Percentiles rank a stretch among this genome's conserved stretches.
Conservation (phyloP, 1,140 invertebrate genomes). For the Eriocheir sinensis region DNA sequence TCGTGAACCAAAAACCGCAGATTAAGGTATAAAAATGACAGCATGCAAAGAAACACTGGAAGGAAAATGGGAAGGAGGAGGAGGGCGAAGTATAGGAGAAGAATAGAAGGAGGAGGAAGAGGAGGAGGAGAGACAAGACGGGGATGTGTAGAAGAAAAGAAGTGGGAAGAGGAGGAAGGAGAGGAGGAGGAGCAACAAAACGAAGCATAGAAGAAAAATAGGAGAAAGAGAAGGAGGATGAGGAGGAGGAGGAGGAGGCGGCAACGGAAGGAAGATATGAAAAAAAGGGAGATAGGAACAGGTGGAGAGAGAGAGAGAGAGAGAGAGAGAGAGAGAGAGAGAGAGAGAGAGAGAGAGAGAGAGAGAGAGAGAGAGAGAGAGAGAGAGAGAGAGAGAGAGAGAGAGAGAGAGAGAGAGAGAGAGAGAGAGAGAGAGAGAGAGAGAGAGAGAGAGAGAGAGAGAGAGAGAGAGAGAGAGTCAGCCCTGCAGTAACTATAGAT, state of each 20-base stretch:
- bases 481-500: constrained; percentile 34
- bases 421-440: neutral
- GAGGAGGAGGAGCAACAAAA: neutral
- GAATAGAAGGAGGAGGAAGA: neutral
- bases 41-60: too few species aligned
- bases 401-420: neutral
- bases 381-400: neutral
- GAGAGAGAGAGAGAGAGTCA: neutral
- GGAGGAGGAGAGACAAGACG: neutral
- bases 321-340: neutral
- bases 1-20: neutral
- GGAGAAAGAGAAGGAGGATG: neutral
- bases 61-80: neutral
- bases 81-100: neutral
- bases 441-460: neutral
- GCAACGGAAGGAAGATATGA: neutral
- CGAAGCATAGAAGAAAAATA: neutral
- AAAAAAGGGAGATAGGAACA: neutral
- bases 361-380: neutral
- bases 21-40: too few species aligned
- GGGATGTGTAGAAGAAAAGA: neutral
- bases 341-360: neutral
- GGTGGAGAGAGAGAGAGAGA: neutral
- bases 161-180: neutral
- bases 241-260: neutral